phyloP scores from a whole-genome alignment of 2,113 vertebrate genomes.

The Corvus hawaiiensis region DNA sequence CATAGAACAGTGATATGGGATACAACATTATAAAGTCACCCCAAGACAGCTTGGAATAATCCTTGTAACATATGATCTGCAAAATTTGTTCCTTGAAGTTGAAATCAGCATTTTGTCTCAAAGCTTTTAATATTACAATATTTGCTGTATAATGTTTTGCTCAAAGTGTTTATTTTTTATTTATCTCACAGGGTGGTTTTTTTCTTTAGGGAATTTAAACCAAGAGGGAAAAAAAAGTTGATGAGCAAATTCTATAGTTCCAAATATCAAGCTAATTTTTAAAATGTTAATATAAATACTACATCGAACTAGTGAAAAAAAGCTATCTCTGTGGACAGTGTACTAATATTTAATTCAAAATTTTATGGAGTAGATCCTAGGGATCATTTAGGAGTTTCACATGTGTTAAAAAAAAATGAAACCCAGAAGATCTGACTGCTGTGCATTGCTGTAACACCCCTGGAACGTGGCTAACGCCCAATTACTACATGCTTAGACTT shows the following conservation, averaged over 20 bases:
- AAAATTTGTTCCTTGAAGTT: not conserved
- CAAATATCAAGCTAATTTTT: not conserved
- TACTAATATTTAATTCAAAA: not conserved
- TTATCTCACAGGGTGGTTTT: not conserved
- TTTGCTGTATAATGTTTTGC: not conserved
- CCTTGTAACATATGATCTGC: not conserved
- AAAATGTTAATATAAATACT: not conserved
- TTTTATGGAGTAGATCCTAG: slow-evolving; percentile 8
- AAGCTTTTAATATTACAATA: not conserved
- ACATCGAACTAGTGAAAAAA: not conserved
- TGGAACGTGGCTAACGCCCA: slow-evolving; percentile 72
- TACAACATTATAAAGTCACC: too few species aligned
- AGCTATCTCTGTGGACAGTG: fast-evolving
- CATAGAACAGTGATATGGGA: too few species aligned
- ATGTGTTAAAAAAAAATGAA: slow-evolving; percentile 28
- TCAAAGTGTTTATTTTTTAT: not conserved
- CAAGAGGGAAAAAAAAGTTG: not conserved
- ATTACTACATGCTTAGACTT: slow-evolving; percentile 74
- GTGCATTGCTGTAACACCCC: slow-evolving; percentile 56
- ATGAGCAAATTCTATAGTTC: not conserved
- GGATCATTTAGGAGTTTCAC: slow-evolving; percentile 27
- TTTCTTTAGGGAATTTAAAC: not conserved
- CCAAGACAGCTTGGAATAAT: not conserved
- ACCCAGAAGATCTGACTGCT: slow-evolving; percentile 15
- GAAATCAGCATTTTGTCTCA: not conserved